Conservation (phyloP, 2,113 vertebrate species). For the Uria aalge region DNA sequence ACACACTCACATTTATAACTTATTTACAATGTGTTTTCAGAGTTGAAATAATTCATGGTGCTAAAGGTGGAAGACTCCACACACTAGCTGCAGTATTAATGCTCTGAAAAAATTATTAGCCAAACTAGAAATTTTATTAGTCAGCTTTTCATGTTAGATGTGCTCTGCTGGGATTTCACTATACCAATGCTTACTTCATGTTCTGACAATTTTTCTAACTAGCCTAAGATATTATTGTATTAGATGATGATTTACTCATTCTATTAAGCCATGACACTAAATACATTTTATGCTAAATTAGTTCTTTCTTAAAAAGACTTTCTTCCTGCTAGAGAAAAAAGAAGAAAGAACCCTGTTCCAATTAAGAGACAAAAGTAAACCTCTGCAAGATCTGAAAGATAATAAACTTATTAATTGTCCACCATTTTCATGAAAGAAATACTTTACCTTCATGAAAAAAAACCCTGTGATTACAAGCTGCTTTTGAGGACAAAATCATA, state of each 20-base stretch:
- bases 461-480: not conserved
- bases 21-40: not conserved
- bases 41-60: slow-evolving; percentile 35
- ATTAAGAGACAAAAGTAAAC: not conserved
- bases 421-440: not conserved
- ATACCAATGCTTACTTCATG: not conserved
- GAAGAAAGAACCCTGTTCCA: not conserved
- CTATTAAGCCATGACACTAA: slow-evolving; percentile 49
- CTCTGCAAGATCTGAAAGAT: not conserved
- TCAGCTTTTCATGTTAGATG: slow-evolving; percentile 4
- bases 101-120: slow-evolving; percentile 43
- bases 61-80: slow-evolving; percentile 9
- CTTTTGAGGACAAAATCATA: not conserved
- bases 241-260: slow-evolving; percentile 44
- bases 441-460: not conserved
- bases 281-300: slow-evolving; percentile 35
- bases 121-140: slow-evolving; percentile 27
- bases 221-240: slow-evolving; percentile 20
- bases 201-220: slow-evolving; percentile 45
- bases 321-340: not conserved
- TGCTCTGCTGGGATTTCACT: not conserved
- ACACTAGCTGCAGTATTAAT: not conserved
- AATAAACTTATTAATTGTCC: not conserved
- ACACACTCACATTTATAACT: slow-evolving; percentile 18
- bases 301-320: not conserved